Percentiles rank a stretch among this genome's conserved stretches.
These are phyloP conservation scores for Siniperca chuatsi DNA, from an alignment of 2,113 vertebrate species.

Conservation along the genomic window DNA sequence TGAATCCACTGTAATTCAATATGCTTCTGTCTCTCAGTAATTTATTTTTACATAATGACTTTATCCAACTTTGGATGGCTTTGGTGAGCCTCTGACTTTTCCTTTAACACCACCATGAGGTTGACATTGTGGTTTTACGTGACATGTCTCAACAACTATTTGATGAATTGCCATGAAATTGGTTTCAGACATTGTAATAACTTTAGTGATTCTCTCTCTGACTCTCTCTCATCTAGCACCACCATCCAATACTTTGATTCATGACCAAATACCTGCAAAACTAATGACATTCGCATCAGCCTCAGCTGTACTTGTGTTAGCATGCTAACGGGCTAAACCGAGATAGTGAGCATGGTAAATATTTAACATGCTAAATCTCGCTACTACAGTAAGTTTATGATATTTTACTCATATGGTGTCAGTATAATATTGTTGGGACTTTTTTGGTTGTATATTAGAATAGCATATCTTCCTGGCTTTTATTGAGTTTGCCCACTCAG, in stretches of 20 bases:
- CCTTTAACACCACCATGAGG: no score
- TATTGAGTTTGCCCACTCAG: background rate
- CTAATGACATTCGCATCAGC: background rate
- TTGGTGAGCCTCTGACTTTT: no score
- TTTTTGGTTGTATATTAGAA: background rate
- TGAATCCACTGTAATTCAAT: no score
- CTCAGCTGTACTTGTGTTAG: background rate
- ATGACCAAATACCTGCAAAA: no score
- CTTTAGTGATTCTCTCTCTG: background rate
- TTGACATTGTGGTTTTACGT: no score
- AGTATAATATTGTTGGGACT: background rate
- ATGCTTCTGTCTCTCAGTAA: no score
- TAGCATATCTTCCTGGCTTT: background rate
- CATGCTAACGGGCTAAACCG: background rate
- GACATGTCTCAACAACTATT: no score
- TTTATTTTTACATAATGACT: no score
- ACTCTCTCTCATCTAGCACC: no score
- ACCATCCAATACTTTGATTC: no score
- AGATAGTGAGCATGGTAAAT: background rate
- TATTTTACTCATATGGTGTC: background rate
- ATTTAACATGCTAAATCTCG: background rate
- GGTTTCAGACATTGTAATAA: no score
- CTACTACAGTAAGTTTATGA: background rate
- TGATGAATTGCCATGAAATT: no score
- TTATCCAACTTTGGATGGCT: background rate